phyloP scores from a whole-genome alignment of 2,888 invertebrate species.

The Coecobrya sp. region DNA sequence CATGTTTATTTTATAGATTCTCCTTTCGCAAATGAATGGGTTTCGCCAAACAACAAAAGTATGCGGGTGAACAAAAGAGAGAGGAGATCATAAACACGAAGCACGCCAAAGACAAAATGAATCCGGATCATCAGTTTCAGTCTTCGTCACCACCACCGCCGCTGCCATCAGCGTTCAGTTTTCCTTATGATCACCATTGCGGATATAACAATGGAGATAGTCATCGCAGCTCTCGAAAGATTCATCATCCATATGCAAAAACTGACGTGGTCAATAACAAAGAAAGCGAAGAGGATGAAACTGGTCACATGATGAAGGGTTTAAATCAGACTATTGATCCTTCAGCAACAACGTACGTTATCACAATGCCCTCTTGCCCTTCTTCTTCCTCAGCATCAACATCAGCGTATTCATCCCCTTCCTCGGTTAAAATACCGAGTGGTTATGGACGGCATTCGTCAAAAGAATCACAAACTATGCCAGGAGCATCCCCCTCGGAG shows the following conservation, averaged over 20 bases:
- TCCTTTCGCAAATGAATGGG: slow-evolving; percentile 38
- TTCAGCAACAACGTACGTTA: slow-evolving; percentile 34
- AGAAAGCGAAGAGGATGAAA: slow-evolving; percentile 16
- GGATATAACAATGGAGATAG: slow-evolving; percentile 39
- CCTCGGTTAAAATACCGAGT: slow-evolving; percentile 46
- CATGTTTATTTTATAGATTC: slow-evolving; percentile 54
- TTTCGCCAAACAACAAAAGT: slow-evolving; percentile 16
- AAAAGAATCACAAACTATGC: slow-evolving; percentile 41
- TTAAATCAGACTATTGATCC: slow-evolving; percentile 23
- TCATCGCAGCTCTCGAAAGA: background rate
- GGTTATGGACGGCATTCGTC: slow-evolving; percentile 60
- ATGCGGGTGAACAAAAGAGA: slow-evolving; percentile 47
- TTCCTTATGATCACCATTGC: slow-evolving; percentile 46
- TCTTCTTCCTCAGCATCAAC: slow-evolving; percentile 38
- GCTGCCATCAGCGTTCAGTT: slow-evolving; percentile 43
- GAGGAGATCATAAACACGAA: slow-evolving; percentile 41
- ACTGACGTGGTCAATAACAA: slow-evolving; percentile 10
- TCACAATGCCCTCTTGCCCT: slow-evolving; percentile 32
- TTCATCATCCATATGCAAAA: slow-evolving; percentile 64
- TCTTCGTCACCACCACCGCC: background rate
- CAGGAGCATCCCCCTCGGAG: background rate
- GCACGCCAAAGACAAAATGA: slow-evolving; percentile 62
- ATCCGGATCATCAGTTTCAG: slow-evolving; percentile 64
- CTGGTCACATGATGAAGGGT: background rate
- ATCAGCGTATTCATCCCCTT: slow-evolving; percentile 15